These are phyloP conservation scores for Pterois miles DNA, from an alignment of 2,797 vertebrate genomes.

Conservation along the genomic window DNA sequence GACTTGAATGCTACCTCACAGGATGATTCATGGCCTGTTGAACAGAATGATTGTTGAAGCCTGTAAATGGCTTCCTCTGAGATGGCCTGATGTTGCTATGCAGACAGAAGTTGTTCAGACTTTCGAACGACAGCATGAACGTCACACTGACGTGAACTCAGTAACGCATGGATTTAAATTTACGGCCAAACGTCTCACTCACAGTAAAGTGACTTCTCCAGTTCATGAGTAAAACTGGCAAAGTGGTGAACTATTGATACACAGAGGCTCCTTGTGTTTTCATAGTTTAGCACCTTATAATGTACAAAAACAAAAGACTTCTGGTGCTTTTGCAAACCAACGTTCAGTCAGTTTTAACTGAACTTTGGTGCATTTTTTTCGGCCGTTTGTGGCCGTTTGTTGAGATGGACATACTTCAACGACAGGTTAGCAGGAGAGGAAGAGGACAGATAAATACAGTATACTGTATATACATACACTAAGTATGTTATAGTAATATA, in stretches of 20 bases:
- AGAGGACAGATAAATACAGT: too few species aligned
- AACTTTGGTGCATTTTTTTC: neutral
- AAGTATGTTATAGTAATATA: too few species aligned
- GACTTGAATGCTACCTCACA: constrained; percentile 24
- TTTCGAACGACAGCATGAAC: constrained; percentile 6
- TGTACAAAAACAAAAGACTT: neutral
- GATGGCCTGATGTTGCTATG: constrained; percentile 6
- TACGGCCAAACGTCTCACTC: neutral
- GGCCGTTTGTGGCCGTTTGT: neutral
- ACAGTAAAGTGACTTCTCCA: neutral
- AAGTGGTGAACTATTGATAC: neutral
- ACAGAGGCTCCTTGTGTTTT: neutral
- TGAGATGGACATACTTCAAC: too few species aligned
- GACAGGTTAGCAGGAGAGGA: too few species aligned
- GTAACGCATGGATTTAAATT: neutral
- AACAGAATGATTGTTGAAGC: constrained; percentile 19
- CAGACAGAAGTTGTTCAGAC: constrained; percentile 1
- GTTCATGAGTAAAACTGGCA: neutral
- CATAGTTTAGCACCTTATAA: neutral
- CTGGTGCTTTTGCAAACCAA: neutral
- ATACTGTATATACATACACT: too few species aligned
- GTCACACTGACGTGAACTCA: neutral
- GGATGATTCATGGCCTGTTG: constrained; percentile 44
- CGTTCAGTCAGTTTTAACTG: neutral
- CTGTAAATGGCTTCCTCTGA: neutral